Evolutionary conservation across 2,888 invertebrate genomes (phyloP).

Genomic region (Allolobophora icterica): DNA sequence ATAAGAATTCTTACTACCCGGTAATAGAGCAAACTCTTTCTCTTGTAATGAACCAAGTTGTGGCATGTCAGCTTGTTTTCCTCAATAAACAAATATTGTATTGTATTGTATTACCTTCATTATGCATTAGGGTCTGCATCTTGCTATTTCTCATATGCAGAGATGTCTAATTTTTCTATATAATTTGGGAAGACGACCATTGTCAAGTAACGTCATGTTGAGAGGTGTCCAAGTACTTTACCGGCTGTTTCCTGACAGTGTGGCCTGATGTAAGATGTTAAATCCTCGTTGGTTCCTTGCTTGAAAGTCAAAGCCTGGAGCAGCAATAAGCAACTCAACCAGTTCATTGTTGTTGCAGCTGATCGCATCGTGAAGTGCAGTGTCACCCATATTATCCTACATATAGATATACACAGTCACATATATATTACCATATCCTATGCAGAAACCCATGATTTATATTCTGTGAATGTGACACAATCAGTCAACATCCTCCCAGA

Average conservation of each 20-base stretch:
- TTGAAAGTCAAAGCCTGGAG: neutral
- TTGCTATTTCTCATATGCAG: too few species aligned
- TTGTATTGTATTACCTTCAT: too few species aligned
- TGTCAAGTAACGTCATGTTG: neutral
- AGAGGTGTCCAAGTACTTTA: neutral
- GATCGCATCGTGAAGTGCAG: constrained; percentile 6
- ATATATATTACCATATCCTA: neutral
- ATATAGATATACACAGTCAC: neutral
- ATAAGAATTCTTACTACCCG: too few species aligned
- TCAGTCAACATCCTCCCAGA: too few species aligned
- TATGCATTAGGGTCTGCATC: too few species aligned
- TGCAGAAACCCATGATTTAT: neutral
- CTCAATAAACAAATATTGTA: too few species aligned
- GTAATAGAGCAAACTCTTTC: too few species aligned
- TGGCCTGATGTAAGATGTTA: constrained; percentile 6
- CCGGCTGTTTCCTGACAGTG: constrained; percentile 10
- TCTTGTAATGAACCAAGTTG: too few species aligned
- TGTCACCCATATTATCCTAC: constrained; percentile 9
- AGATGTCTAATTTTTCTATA: neutral
- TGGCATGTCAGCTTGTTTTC: too few species aligned
- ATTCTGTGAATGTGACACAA: neutral
- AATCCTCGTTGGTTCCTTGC: neutral
- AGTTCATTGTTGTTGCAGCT: neutral
- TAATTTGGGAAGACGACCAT: neutral
- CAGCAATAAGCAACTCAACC: neutral